Base-by-base conservation (phyloP, 2,797 vertebrate genomes). In the Xenentodon cancila region DNA sequence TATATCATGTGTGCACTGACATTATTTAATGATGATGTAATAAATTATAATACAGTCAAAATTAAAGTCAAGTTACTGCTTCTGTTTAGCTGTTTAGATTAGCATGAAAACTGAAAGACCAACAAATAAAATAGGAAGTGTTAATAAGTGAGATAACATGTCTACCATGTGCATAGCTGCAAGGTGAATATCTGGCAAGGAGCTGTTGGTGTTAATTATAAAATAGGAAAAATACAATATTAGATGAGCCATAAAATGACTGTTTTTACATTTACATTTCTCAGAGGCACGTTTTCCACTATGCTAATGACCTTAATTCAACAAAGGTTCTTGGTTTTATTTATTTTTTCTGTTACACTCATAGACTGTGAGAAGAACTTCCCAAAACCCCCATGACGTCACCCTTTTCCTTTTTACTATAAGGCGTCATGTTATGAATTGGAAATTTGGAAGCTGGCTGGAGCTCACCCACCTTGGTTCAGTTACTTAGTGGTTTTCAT, bases 141-240 rank as follows among this genome's bases (percentile, higher is more conserved):
- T 17, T 2, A 44, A 58, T 58, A n/a, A 19, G 12, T 19, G 1
- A 30, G 32, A 51, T 66, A 45, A 49, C 13, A 15, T 4, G 18
- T 45, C 44, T 50, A 52, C 45, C 0, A 18, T 30, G 27, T 12
- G 21, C 25, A 11, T 47, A 49, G 62, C 44, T 40, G 17, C 20
- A 44, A 22, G 46, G 40, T 21, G 27, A 43, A 57, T 43, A 52
- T 58, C 16, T 45, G 7, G 42, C 20, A 51, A 58, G 40, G 47
- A 0, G 17, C 53, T 57, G 40, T 51, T 44, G 0, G 27, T 45
- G 48, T 52, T 52, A 58, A 66, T 58, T 58, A 52, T n/a, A 37
- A 19, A 44, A 46, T 17, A 37, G 21, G 7, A 34, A 58, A 56
- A 2, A 37, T 30, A 56, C 25, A 65, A 11, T 30, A 19, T 1